These are phyloP conservation scores for Rachycentron canadum DNA, from an alignment of 2,797 vertebrate species.

Conservation along the genomic window DNA sequence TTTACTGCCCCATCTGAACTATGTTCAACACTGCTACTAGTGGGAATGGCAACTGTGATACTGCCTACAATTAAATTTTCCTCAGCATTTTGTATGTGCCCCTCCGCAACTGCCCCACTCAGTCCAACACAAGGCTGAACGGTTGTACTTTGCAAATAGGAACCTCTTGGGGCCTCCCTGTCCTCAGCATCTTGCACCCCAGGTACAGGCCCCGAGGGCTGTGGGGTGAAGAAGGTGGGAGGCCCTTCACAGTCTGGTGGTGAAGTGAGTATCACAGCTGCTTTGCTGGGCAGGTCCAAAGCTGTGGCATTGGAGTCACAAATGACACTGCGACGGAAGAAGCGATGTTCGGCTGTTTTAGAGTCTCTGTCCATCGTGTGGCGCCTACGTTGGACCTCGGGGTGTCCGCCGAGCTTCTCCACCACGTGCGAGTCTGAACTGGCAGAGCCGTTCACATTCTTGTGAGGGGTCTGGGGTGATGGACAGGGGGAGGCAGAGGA, in stretches of 20 bases:
- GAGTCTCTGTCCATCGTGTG: constrained; percentile 99
- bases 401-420: constrained; percentile 83
- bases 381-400: constrained; percentile 92
- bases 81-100: constrained; percentile 23
- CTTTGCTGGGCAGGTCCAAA: constrained; percentile 93
- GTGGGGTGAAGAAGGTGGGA: constrained; percentile 43
- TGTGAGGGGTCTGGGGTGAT: constrained; percentile 77
- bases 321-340: constrained; percentile 97
- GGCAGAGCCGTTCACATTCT: constrained; percentile 92
- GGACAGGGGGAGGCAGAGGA: constrained; percentile 71
- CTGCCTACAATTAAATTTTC: constrained; percentile 5
- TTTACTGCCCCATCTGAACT: constrained; percentile 39
- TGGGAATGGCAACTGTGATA: constrained; percentile 10
- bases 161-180: constrained; percentile 40
- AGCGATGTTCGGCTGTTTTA: constrained; percentile 94
- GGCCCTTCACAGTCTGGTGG: constrained; percentile 83
- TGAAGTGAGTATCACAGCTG: constrained; percentile 86
- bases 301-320: constrained; percentile 98
- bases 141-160: constrained; percentile 49
- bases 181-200: constrained; percentile 37
- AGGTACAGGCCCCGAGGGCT: constrained; percentile 29
- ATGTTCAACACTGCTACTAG: constrained; percentile 21
- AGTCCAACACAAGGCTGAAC: constrained; percentile 54
- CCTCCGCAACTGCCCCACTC: constrained; percentile 39
- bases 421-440: constrained; percentile 92